Percentiles rank a stretch among this genome's conserved stretches.
Conservation (phyloP, 2,113 vertebrate genomes). For the Mormyrus lacerda region DNA sequence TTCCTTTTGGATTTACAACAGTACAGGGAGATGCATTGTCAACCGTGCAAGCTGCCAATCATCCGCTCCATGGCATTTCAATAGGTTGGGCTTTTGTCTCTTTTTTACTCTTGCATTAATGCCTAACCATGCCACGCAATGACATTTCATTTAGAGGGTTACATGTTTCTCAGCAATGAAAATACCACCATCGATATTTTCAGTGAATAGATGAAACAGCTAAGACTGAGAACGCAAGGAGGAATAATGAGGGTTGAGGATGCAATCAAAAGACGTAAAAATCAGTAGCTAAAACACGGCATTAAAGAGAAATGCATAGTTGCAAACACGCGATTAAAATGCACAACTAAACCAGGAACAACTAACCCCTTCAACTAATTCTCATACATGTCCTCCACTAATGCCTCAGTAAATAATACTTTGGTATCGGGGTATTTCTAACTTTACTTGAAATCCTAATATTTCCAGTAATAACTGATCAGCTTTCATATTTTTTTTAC, state of each 20-base stretch:
- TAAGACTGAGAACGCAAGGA: background rate
- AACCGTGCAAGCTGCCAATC: background rate
- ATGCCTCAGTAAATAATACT: background rate
- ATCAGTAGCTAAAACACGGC: background rate
- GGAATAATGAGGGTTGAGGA: background rate
- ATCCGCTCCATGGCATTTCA: background rate
- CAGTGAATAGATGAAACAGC: background rate
- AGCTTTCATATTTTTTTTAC: background rate
- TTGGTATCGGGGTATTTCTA: background rate
- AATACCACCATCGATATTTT: background rate
- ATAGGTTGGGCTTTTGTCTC: background rate
- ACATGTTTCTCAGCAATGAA: conserved; percentile 4
- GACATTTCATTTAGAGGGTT: background rate
- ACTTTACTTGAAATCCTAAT: background rate
- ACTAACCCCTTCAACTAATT: background rate
- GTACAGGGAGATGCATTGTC: background rate
- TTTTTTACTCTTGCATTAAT: background rate
- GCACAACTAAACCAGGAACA: background rate
- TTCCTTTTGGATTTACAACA: conserved; percentile 7
- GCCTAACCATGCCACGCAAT: background rate
- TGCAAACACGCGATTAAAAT: background rate
- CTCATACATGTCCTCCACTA: background rate
- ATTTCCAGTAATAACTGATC: background rate
- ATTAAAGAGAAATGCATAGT: conserved; percentile 5
- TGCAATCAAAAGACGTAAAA: background rate